Percentiles rank a stretch among this genome's conserved stretches.
Conservation (phyloP, 2,113 vertebrate species). For the Ceyx melanurus region DNA sequence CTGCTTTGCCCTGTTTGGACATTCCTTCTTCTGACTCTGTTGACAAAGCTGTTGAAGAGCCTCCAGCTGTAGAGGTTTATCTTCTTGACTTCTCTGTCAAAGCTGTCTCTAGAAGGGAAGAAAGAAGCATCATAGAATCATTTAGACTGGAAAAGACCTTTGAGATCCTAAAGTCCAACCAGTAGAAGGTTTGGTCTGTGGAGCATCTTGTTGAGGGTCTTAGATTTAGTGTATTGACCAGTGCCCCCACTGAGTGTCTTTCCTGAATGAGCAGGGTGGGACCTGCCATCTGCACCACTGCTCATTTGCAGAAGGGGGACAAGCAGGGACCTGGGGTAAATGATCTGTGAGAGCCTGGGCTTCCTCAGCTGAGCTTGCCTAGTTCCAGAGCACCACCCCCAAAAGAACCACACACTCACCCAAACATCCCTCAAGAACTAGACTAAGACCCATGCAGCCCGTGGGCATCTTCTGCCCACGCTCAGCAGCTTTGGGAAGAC, state of each 20-base stretch:
- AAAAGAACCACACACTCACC: neutral
- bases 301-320: neutral
- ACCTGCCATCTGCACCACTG: rapidly evolving
- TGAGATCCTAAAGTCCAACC: neutral
- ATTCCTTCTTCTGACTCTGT: neutral
- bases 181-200: neutral
- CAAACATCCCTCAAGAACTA: neutral
- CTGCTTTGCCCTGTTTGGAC: neutral
- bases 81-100: neutral
- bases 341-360: neutral
- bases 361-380: neutral
- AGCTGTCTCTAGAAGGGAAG: neutral
- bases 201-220: neutral
- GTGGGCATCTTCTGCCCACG: rapidly evolving
- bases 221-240: neutral
- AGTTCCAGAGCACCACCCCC: neutral
- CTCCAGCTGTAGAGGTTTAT: neutral
- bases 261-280: neutral
- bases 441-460: rapidly evolving
- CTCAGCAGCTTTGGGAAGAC: neutral
- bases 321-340: neutral
- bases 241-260: rapidly evolving
- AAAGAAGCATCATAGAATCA: neutral
- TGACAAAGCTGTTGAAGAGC: neutral
- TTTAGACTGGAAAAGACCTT: neutral